These are phyloP conservation scores for Agriopis aurantiaria DNA, from an alignment of 2,888 invertebrate species.

Conservation along the genomic window DNA sequence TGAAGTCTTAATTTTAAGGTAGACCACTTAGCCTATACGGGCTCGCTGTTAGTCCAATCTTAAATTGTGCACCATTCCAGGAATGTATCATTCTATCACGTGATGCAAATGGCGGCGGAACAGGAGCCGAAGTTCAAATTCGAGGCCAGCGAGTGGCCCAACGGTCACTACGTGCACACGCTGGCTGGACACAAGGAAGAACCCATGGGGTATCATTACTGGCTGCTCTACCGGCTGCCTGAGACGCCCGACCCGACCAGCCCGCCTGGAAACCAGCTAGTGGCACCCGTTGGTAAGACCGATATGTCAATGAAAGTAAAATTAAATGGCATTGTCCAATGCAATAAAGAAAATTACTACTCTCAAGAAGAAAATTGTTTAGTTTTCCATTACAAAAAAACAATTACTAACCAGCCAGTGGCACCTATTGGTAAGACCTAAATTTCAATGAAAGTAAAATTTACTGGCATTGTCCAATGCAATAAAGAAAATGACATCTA, in stretches of 20 bases:
- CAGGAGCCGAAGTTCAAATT: slow-evolving; percentile 91
- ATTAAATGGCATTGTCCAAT: too few relatives aligned
- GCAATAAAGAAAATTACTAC: too few relatives aligned
- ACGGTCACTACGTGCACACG: slow-evolving; percentile 96
- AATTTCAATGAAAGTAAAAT: too few relatives aligned
- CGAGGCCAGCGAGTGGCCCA: slow-evolving; percentile 95
- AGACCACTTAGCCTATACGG: too few relatives aligned
- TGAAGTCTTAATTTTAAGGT: too few relatives aligned
- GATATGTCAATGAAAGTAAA: too few relatives aligned
- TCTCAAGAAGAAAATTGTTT: background rate
- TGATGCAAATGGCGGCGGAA: slow-evolving; percentile 94
- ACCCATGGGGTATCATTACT: slow-evolving; percentile 95
- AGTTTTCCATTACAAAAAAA: background rate
- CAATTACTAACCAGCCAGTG: too few relatives aligned
- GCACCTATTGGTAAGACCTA: too few relatives aligned
- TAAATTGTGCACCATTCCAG: slow-evolving; percentile 58
- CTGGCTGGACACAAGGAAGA: slow-evolving; percentile 92
- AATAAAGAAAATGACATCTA: too few relatives aligned
- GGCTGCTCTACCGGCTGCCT: slow-evolving; percentile 94
- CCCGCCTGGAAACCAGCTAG: slow-evolving; percentile 94
- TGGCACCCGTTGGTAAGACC: slow-evolving; percentile 93
- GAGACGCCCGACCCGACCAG: slow-evolving; percentile 92
- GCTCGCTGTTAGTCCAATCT: background rate
- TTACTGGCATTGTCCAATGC: too few relatives aligned
- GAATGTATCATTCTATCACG: slow-evolving; percentile 89